Evolutionary conservation across 1,140 invertebrate genomes (phyloP), one percentile per base, ranked within the genome.

Genomic region (Scaptomyza montana): DNA sequence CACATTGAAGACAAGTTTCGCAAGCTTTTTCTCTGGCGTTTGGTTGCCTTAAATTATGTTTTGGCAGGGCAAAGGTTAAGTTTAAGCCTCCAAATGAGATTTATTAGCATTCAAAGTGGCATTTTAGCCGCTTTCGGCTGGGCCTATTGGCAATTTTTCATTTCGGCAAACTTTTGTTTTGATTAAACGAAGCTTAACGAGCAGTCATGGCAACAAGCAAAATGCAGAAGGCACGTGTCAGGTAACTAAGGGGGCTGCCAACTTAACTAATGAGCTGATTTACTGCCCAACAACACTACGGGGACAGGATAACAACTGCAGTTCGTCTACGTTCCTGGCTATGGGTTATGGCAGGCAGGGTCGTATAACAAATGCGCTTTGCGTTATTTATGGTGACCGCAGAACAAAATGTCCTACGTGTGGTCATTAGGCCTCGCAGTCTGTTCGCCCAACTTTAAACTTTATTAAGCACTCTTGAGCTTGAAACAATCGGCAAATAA

Each of bases 141-240:
- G 16, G 73, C 69, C 74, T 55, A 77, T 78, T 76, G 71, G 76
- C 72, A 61, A 90, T 90, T 90, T 86, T 90, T 90, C 87, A 90
- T 57, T 19, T n/a, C 39, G 54, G 49, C 61, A 50, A 87, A 89
- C 69, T 90, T 90, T 90, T 90, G 87, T 90, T 90, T 90, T 90
- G 89, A 90, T 90, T 90, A 90, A 90, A 90, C 84, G 87, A 84
- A 79, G 87, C 87, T 90, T 90, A 90, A 86, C 86, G 81, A 90
- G 78, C 33, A 43, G 33, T 30, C 25, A 9, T 39, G 43, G 49
- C 62, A 51, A 19, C 19, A 57, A 43, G 75, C 78, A 78, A 51
- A 54, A 7, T 33, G 54, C 21, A 49, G 36, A n/a, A 30, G 10
- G 19, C 33, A 64, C 62, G 41, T 68, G 47, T 50, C 53, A 28